These are phyloP conservation scores for Lophochroa leadbeateri DNA, from an alignment of 2,113 vertebrate genomes.

Conservation along the genomic window DNA sequence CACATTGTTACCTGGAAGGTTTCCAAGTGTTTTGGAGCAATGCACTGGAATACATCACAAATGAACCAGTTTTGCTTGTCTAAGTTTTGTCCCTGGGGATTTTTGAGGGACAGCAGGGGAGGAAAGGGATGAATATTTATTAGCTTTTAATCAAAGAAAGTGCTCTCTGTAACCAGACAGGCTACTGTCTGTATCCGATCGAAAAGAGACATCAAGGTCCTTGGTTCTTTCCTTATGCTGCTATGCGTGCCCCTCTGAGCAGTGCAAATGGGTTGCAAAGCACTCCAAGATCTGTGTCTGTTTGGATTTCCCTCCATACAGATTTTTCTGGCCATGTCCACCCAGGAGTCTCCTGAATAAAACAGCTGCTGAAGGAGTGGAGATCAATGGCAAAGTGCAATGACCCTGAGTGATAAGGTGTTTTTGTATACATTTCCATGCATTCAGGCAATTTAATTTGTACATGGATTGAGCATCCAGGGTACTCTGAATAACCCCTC, in stretches of 20 bases:
- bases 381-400: background rate
- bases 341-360: background rate
- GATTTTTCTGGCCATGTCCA: background rate
- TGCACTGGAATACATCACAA: background rate
- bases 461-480: background rate
- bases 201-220: conserved; percentile 47
- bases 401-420: background rate
- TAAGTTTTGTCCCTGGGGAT: conserved; percentile 27
- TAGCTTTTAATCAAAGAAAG: conserved; percentile 67
- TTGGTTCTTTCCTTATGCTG: conserved; percentile 2
- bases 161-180: conserved; percentile 47
- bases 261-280: background rate
- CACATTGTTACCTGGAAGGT: background rate
- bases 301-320: background rate
- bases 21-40: conserved; percentile 54
- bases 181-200: conserved; percentile 56
- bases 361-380: fast-evolving
- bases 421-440: background rate
- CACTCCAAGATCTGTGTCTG: background rate
- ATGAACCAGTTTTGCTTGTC: conserved; percentile 42
- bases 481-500: background rate
- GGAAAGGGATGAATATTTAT: conserved; percentile 65
- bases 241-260: background rate
- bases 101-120: conserved; percentile 32
- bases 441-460: background rate